A percentile compares a stretch with the other conserved stretches of the same genome.
These are phyloP conservation scores for Chitala chitala DNA, from an alignment of 2,113 vertebrate genomes.

Conservation along the genomic window DNA sequence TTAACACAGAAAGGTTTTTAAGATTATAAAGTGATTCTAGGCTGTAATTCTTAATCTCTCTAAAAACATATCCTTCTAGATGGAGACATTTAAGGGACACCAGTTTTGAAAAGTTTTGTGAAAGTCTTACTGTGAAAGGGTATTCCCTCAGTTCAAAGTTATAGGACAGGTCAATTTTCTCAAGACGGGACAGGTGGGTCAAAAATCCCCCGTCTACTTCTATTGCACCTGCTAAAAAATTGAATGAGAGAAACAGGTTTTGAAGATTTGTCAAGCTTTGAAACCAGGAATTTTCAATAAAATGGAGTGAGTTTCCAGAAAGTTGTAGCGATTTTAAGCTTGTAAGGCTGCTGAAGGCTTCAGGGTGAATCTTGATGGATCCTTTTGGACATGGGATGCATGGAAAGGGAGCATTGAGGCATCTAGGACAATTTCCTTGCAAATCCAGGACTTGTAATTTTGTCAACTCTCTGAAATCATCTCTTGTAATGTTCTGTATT, in stretches of 20 bases:
- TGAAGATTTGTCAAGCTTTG: conserved; percentile 45
- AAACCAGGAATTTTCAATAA: conserved; percentile 54
- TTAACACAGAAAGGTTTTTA: conserved; percentile 53
- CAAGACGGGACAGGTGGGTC: conserved; percentile 41
- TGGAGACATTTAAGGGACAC: conserved; percentile 52
- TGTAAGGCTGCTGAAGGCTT: conserved; percentile 47
- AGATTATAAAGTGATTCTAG: conserved; percentile 55
- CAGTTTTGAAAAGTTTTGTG: conserved; percentile 53
- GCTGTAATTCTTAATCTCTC: conserved; percentile 49
- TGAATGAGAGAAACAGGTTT: conserved; percentile 52
- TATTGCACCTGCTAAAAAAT: conserved; percentile 44
- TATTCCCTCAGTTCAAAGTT: conserved; percentile 55
- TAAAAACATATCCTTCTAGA: conserved; percentile 65
- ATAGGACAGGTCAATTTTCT: conserved; percentile 64
- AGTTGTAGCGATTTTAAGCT: conserved; percentile 45
- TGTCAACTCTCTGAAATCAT: conserved; percentile 45
- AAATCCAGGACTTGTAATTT: conserved; percentile 48
- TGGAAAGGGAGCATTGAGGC: conserved; percentile 49
- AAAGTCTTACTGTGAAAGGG: conserved; percentile 44
- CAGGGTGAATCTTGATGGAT: conserved; percentile 49
- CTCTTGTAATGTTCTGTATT: conserved; percentile 48
- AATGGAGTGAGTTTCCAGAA: conserved; percentile 52
- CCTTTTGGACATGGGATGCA: conserved; percentile 49
- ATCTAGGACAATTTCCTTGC: conserved; percentile 71
- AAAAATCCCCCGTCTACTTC: conserved; percentile 53